Percentiles rank a stretch among this genome's conserved stretches.
phyloP scores from a whole-genome alignment of 2,113 vertebrate species.

The Leptocoma aspasia region DNA sequence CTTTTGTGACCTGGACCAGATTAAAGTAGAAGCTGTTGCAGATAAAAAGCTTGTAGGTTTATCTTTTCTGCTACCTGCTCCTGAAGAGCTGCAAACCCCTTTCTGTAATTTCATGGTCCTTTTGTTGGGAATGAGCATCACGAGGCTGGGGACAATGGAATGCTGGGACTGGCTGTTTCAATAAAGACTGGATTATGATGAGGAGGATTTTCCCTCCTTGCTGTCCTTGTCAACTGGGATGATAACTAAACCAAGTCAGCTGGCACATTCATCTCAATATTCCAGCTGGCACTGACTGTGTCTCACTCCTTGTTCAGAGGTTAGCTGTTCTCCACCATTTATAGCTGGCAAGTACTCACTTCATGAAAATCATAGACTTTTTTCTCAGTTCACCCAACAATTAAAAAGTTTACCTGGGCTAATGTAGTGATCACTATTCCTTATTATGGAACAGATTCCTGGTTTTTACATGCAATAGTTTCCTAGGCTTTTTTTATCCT shows the following conservation, averaged over 20 bases:
- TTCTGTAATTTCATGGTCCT: conserved; percentile 36
- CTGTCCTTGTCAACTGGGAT: background rate
- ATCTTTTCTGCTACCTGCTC: conserved; percentile 8
- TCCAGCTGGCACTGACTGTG: background rate
- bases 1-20: background rate
- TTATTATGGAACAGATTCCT: background rate
- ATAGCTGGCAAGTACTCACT: background rate
- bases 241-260: background rate
- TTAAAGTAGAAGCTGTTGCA: background rate
- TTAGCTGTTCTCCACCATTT: background rate
- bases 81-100: background rate
- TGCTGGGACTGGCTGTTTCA: conserved; percentile 20
- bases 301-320: background rate
- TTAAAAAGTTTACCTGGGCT: background rate
- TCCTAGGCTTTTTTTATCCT: background rate
- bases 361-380: background rate
- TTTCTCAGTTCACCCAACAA: background rate
- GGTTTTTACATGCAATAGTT: fast-evolving
- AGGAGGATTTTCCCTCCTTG: background rate
- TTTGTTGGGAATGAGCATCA: conserved; percentile 13
- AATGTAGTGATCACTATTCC: background rate
- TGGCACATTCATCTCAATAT: background rate
- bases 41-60: conserved; percentile 34
- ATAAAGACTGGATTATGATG: conserved; percentile 37
- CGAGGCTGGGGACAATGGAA: background rate